These are phyloP conservation scores for Turdus rufiventris DNA, from an alignment of 2,113 vertebrate genomes.

Conservation along the genomic window DNA sequence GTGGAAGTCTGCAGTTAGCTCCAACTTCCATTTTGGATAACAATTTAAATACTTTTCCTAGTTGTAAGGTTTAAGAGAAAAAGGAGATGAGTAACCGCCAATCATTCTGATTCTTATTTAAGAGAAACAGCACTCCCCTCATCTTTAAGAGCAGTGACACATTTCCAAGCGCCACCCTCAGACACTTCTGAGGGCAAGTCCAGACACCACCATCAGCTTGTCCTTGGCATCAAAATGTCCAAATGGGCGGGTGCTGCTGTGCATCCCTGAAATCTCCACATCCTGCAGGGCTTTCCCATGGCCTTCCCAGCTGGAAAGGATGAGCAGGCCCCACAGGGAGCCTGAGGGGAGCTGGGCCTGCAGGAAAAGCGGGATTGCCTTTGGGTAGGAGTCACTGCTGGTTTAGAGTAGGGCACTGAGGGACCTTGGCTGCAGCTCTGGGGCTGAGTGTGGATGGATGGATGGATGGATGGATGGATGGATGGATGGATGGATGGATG, in stretches of 20 bases:
- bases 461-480: not conserved
- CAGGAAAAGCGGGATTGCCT: fast-evolving
- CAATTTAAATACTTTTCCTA: not conserved
- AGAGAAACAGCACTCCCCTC: not conserved
- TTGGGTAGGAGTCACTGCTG: not conserved
- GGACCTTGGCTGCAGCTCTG: not conserved
- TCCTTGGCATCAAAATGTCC: not conserved
- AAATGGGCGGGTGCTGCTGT: fast-evolving
- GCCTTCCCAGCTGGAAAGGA: fast-evolving
- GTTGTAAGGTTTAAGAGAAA: not conserved
- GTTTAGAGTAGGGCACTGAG: not conserved
- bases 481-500: not conserved
- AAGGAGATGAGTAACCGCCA: not conserved
- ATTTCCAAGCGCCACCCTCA: not conserved
- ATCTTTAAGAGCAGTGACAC: not conserved
- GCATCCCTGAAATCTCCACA: fast-evolving
- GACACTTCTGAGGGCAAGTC: not conserved
- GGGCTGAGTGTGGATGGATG: too few species aligned
- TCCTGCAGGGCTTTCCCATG: not conserved
- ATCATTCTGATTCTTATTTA: not conserved
- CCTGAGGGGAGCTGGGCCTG: fast-evolving
- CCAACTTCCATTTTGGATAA: not conserved
- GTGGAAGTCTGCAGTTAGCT: too few species aligned
- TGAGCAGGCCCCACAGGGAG: too few species aligned
- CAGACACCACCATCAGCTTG: too few species aligned